Conservation (phyloP, 2,113 vertebrate genomes). For the Tachycineta bicolor region DNA sequence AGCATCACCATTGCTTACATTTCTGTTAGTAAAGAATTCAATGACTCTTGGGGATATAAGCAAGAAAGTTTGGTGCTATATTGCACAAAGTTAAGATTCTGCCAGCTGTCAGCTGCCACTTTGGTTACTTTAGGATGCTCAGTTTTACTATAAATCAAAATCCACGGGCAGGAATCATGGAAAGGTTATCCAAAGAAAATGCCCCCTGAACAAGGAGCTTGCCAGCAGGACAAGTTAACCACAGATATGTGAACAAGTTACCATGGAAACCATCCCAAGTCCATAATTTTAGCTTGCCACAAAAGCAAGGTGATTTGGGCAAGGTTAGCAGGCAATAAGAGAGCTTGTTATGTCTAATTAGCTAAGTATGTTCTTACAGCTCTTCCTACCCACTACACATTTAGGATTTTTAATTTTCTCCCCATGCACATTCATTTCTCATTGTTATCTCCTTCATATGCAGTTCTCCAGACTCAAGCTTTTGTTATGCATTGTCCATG, state of each 20-base stretch:
- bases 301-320: background rate
- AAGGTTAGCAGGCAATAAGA: background rate
- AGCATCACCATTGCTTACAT: background rate
- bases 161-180: background rate
- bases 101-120: background rate
- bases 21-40: background rate
- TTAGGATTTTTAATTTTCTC: background rate
- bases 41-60: background rate
- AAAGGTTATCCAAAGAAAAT: background rate
- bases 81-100: background rate
- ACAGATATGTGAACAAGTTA: background rate
- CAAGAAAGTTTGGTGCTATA: background rate
- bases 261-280: background rate
- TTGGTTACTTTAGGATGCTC: background rate
- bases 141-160: background rate
- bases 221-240: background rate
- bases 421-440: background rate
- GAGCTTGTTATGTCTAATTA: background rate
- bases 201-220: rapidly evolving
- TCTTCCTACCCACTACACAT: background rate
- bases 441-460: background rate
- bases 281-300: background rate
- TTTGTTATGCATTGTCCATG: background rate
- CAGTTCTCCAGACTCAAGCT: background rate
- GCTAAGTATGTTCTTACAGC: background rate